Evolutionary conservation across 2,797 vertebrate species (phyloP).

Genomic region (Acestrorhynchus altus): DNA sequence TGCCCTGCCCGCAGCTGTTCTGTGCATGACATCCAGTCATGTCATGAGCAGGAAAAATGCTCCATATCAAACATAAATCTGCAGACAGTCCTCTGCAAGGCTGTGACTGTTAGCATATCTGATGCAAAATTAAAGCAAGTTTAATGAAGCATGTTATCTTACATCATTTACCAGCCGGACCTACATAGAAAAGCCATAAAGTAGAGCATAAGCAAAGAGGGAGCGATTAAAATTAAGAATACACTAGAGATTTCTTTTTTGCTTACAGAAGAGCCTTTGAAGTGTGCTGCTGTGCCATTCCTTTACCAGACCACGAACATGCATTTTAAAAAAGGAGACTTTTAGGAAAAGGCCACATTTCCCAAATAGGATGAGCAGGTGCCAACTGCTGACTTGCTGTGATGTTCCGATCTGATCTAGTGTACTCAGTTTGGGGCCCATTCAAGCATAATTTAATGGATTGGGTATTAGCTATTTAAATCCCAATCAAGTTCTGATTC

Average conservation of each 20-base stretch:
- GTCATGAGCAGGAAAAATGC: slow-evolving; percentile 59
- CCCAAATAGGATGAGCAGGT: not conserved
- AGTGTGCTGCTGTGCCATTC: not conserved
- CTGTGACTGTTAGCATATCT: slow-evolving; percentile 38
- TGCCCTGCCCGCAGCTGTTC: slow-evolving; percentile 63
- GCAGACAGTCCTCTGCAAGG: slow-evolving; percentile 19
- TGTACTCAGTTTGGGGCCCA: no score
- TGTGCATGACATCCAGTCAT: slow-evolving; percentile 49
- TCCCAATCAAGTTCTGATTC: no score
- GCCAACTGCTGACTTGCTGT: not conserved
- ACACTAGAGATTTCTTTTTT: not conserved
- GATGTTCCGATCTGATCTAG: no score
- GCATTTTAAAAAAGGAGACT: not conserved
- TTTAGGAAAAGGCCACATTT: not conserved
- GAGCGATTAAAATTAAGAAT: slow-evolving; percentile 16
- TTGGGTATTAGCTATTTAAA: no score
- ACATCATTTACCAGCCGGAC: slow-evolving; percentile 27
- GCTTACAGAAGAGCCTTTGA: not conserved
- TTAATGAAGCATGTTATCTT: slow-evolving; percentile 41
- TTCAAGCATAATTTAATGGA: no score
- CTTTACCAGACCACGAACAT: not conserved
- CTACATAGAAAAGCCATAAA: slow-evolving; percentile 23
- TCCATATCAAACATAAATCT: slow-evolving; percentile 63
- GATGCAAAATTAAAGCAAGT: slow-evolving; percentile 54
- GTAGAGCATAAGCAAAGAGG: slow-evolving; percentile 23